Percentiles rank a stretch among this genome's conserved stretches.
These are phyloP conservation scores for Cyprinodon diabolis DNA, from an alignment of 2,797 vertebrate genomes.

Conservation along the genomic window DNA sequence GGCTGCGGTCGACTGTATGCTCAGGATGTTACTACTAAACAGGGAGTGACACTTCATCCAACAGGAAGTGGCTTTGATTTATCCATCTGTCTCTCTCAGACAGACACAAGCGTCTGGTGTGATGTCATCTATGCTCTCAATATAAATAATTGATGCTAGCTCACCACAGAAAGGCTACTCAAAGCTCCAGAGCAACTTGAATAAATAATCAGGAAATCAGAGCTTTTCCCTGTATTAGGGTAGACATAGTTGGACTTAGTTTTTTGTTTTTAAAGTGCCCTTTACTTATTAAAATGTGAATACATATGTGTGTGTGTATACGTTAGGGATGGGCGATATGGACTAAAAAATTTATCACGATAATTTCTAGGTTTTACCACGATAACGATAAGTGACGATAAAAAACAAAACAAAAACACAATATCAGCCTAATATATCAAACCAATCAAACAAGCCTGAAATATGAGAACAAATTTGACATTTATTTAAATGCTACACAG, in stretches of 20 bases:
- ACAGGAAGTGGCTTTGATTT: not conserved
- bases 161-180: not conserved
- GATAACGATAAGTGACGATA: too few relatives aligned
- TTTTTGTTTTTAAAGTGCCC: not conserved
- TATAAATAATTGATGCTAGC: not conserved
- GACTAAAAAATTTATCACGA: too few relatives aligned
- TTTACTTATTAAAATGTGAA: not conserved
- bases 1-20: too few relatives aligned
- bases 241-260: not conserved
- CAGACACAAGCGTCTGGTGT: not conserved
- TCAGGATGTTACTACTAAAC: not conserved
- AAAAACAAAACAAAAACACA: too few relatives aligned
- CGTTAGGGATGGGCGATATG: too few relatives aligned
- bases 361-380: too few relatives aligned
- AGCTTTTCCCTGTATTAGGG: not conserved
- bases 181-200: not conserved
- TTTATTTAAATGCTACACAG: too few relatives aligned
- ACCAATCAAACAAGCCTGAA: too few relatives aligned
- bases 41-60: not conserved
- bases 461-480: too few relatives aligned
- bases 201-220: not conserved
- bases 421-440: too few relatives aligned
- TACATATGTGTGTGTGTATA: not conserved
- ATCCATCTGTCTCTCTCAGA: not conserved
- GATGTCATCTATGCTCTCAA: conserved; percentile 1